phyloP scores from a whole-genome alignment of 35 echinoderm and acorn worm genomes.

The Ptychodera flava region DNA sequence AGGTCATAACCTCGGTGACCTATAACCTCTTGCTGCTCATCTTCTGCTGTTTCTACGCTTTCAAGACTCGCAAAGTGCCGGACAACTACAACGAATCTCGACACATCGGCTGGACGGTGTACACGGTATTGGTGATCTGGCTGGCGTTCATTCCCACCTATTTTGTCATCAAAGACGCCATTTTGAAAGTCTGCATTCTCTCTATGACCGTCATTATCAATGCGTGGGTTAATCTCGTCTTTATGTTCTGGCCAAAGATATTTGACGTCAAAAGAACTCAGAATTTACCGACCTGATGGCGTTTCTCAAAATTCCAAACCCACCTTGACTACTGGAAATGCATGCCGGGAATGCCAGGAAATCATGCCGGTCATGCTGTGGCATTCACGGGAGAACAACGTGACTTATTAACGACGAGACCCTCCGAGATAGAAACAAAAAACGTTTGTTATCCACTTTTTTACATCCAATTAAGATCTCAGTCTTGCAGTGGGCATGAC shows the following conservation, averaged over 20 bases:
- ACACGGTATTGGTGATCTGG: slow-evolving; percentile 63
- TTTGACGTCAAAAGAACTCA: slow-evolving; percentile 27
- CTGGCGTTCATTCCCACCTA: slow-evolving; percentile 54
- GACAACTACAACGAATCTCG: slow-evolving; percentile 79
- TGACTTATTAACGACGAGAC: no score
- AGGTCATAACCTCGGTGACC: slow-evolving; percentile 41
- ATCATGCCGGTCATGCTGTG: no score
- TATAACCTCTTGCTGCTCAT: slow-evolving; percentile 48
- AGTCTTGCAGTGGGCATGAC: no score
- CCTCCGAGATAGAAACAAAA: no score
- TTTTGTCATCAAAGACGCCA: slow-evolving; percentile 28
- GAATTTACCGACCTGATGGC: not conserved
- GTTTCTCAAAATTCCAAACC: no score
- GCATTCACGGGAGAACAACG: no score
- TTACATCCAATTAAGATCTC: no score
- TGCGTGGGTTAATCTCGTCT: slow-evolving; percentile 40
- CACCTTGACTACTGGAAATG: no score
- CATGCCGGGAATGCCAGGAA: no score
- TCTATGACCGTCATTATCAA: slow-evolving; percentile 50
- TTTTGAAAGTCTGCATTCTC: slow-evolving; percentile 31
- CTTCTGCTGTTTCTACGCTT: slow-evolving; percentile 33
- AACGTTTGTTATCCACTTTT: no score
- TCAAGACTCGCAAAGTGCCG: slow-evolving; percentile 53
- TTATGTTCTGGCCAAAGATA: slow-evolving; percentile 59
- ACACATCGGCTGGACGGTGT: slow-evolving; percentile 46